Evolutionary conservation across 2,797 vertebrate genomes (phyloP).

Genomic region (Salmo trutta): DNA sequence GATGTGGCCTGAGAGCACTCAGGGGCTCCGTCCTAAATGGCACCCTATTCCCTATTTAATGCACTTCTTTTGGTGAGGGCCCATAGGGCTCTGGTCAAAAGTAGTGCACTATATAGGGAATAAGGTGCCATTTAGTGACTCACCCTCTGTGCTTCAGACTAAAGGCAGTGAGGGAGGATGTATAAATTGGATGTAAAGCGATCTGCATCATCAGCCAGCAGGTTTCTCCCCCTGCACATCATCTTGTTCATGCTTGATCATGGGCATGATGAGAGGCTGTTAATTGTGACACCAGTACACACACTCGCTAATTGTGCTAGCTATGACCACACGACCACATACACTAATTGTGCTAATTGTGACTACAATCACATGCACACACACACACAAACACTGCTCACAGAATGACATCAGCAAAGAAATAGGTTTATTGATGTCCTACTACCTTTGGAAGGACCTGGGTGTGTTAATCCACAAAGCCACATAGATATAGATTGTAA

Average conservation of each 20-base stretch:
- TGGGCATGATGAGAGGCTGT: neutral
- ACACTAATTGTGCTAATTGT: neutral
- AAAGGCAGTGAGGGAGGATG: neutral
- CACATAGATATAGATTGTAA: neutral
- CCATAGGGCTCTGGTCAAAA: neutral
- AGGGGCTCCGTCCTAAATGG: constrained; percentile 12
- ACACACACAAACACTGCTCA: neutral
- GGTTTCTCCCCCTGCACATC: neutral
- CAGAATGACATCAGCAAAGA: neutral
- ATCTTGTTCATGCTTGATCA: neutral
- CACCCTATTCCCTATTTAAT: neutral
- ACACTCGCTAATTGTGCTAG: neutral
- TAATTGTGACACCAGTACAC: neutral
- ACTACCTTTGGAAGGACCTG: neutral
- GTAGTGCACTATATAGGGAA: neutral
- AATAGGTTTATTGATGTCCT: neutral
- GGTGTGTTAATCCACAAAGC: neutral
- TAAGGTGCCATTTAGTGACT: neutral
- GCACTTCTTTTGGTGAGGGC: neutral
- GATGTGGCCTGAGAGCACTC: constrained; percentile 65
- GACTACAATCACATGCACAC: neutral
- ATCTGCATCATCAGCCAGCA: neutral
- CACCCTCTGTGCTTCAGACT: neutral
- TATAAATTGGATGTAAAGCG: neutral
- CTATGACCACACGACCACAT: neutral